Evolutionary conservation across 2,888 invertebrate species (phyloP), one percentile per base, ranked within the genome.

Genomic region (Dyspetes luteomarginatus): DNA sequence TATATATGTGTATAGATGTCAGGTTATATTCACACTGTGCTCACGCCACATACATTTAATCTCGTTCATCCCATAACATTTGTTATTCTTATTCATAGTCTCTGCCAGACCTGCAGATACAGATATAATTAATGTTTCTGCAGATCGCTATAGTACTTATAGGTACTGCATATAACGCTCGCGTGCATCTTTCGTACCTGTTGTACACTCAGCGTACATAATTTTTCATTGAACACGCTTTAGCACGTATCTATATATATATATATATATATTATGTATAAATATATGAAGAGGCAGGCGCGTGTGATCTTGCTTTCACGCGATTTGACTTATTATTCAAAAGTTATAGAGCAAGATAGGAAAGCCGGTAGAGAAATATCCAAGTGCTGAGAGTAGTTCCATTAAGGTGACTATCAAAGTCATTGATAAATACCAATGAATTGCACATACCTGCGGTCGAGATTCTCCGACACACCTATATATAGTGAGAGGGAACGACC

Each of bases 371-470:
- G 24, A 26, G 4, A 15, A 64, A 26, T 19, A 19, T 4, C 5
- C 45, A 2, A 26, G 64, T 22, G 65, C 41, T 26, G 43, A 43
- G 73, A 65, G 73, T 26, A 74, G 52, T 74, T 74, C 64, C 64
- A 74, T 74, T 74, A 65, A 65, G 56, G 73, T 64, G 64, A 64
- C 73, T 65, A 65, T 74, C 73, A 74, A 65, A 56, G 73, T 74
- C 73, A 74, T 74, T 74, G 73, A 74, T 74, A 65, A 65, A 65
- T 73, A 65, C 73, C 64, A 65, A 73, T 73, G 73, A 73, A 41
- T 73, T 73, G 65, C 65, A 56, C 55, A 64, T 43, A 36, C 56
- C 64, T 30, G 50, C n/a, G 22, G 24, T 41, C 62, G 36, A 17
- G 9, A 22, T 36, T 41, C 52, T 17, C 24, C 52, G 62, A 62